A percentile compares a stretch with the other conserved stretches of the same genome.
Evolutionary conservation across 2,888 invertebrate genomes (phyloP).

Genomic region (Andrena fulva): DNA sequence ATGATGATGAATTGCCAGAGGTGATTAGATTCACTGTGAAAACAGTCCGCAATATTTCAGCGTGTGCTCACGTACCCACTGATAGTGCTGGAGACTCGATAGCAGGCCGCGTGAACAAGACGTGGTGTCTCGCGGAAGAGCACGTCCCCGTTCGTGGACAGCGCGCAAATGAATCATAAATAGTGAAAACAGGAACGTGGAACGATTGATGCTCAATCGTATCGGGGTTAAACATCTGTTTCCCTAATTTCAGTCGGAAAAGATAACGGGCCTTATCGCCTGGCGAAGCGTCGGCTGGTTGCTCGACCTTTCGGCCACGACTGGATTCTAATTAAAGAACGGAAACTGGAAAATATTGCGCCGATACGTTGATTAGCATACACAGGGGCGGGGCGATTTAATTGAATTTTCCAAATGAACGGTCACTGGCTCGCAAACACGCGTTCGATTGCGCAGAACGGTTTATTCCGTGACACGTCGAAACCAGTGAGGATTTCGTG

Average conservation of each 20-base stretch:
- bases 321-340: neutral
- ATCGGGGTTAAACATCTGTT: constrained; percentile 43
- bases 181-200: neutral
- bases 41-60: neutral
- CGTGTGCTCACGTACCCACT: neutral
- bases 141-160: neutral
- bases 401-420: constrained; percentile 11
- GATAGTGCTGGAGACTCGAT: constrained; percentile 27
- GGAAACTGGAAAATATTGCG: neutral
- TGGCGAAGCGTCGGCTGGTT: neutral
- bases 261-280: constrained; percentile 32
- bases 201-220: constrained; percentile 12
- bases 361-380: neutral
- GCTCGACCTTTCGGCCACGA: neutral
- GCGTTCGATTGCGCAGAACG: constrained; percentile 4
- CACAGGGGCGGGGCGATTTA: neutral
- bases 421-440: neutral
- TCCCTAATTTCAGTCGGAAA: constrained; percentile 26
- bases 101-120: neutral
- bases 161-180: constrained; percentile 23
- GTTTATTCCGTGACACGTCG: neutral
- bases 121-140: neutral
- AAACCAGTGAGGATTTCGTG: neutral
- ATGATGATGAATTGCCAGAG: neutral
- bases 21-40: neutral